Evolutionary conservation across 2,888 invertebrate genomes (phyloP), one percentile per base, ranked within the genome.

Genomic region (Anthrax anthrax): DNA sequence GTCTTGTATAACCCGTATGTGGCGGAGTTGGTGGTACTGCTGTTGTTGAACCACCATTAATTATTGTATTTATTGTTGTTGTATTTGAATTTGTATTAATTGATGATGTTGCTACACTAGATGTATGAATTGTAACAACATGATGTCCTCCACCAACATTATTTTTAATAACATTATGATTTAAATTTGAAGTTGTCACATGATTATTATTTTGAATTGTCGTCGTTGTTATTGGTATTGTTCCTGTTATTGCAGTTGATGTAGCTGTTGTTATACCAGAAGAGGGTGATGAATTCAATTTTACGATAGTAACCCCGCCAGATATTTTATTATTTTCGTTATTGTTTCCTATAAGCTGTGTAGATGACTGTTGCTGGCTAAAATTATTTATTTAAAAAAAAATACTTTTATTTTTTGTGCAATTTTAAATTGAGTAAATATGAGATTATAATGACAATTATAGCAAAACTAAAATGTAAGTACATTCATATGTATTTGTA

Each of bases 271-370:
- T 23, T 23, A 23, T 8, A 6, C 5, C 4, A 6, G 23, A 23
- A 37, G 45, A 46, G 47, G 55, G 53, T 44, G 64, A 53, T 37
- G 76, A 77, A 39, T 82, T 82, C 14, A 86, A 74, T 62, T 84
- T 83, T 19, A 86, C 85, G 50, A 86, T 84, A 1, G 86, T 87
- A 8, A 86, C 81, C 34, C 84, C 84, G 3, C 81, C 79, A 0
- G 81, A 78, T 1, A 78, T 83, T 50, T 81, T 77, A 60, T 80
- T 80, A 37, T 82, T 78, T 61, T 80, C 78, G 58, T 75, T 70
- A 19, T 55, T 53, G 61, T 63, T 72, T 8, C 55, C 54, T 32
- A 59, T 58, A n/a, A 46, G 19, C 49, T 51, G 51, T n/a, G 56
- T 52, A 32, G 58, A 58, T 14, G 59, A 55, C 38, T 58, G 58